Conservation (phyloP, 2,797 vertebrate species). For the Chrysocyon brachyurus region DNA sequence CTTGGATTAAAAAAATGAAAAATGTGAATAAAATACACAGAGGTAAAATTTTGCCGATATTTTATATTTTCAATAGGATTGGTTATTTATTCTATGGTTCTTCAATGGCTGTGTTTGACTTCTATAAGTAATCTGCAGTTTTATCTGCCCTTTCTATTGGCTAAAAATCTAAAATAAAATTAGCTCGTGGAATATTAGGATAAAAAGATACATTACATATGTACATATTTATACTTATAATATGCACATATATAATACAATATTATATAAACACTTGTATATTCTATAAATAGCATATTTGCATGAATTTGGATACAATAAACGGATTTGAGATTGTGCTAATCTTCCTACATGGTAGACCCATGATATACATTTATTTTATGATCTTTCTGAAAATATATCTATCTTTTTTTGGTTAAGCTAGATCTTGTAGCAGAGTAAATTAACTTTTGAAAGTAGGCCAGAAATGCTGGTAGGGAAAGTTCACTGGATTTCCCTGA, state of each 20-base stretch:
- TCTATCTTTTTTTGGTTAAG: background rate
- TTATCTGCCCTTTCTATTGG: background rate
- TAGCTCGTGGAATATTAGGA: background rate
- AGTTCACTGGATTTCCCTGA: background rate
- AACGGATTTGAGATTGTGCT: background rate
- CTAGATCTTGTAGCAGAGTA: background rate
- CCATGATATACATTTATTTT: background rate
- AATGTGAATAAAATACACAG: background rate
- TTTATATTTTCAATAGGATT: background rate
- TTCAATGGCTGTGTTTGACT: background rate
- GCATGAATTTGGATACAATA: background rate
- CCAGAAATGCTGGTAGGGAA: background rate
- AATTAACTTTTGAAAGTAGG: background rate
- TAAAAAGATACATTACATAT: background rate
- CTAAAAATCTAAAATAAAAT: constrained; percentile 16
- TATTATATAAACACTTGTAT: background rate
- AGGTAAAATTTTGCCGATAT: background rate
- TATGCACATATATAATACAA: background rate
- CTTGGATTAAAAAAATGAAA: background rate
- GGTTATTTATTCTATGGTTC: background rate
- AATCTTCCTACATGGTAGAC: background rate
- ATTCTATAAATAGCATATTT: background rate
- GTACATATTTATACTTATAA: background rate
- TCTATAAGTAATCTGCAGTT: background rate
- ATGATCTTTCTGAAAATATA: background rate